Base-by-base conservation (phyloP, 2,797 vertebrate species). In the Cyclopterus lumpus region DNA sequence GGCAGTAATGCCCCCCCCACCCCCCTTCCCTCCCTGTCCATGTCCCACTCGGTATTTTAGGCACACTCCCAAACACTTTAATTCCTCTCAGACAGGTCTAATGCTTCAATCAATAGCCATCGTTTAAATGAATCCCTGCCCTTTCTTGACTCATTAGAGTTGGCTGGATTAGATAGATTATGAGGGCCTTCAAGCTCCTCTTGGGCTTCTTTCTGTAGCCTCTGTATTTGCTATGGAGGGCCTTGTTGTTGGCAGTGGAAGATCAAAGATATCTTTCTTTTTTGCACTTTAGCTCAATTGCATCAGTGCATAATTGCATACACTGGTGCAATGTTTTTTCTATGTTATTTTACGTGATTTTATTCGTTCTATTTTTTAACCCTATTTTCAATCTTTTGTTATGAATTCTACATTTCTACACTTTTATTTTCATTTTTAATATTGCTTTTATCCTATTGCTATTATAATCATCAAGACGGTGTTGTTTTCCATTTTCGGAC, bases 91-190 rank as follows among this genome's bases (percentile, higher is more conserved):
- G 63, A 66, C 46, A 53, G 84, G 82, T 83, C 81, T 79, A 87
- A 86, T 89, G 83, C 82, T 60, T 81, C 77, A 89, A 86, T 90
- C 89, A 82, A 89, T 82, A 89, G 59, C 77, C 71, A 78, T 84
- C 71, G 69, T 90, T 92, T 89, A 86, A 92, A 89, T 89, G 24
- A 91, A 88, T 90, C 88, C 49, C 72, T 76, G 81, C 82, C 85
- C 77, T 79, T 80, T 81, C 77, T 75, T 70, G 70, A 89, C 81
- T 81, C 71, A 36, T 84, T 80, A 71, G 73, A 87, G 24, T 85
- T 81, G 70, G 49, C 67, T 80, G 83, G 82, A 88, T 92, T 79
- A 84, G 70, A 79, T 80, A 82, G 81, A 88, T 88, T 86, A 80
- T 82, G 75, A 72, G 40, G 49, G n/a, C 78, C 65, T 57, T 80